Base-by-base conservation (phyloP, 2,113 vertebrate genomes). In the Barbus barbus region DNA sequence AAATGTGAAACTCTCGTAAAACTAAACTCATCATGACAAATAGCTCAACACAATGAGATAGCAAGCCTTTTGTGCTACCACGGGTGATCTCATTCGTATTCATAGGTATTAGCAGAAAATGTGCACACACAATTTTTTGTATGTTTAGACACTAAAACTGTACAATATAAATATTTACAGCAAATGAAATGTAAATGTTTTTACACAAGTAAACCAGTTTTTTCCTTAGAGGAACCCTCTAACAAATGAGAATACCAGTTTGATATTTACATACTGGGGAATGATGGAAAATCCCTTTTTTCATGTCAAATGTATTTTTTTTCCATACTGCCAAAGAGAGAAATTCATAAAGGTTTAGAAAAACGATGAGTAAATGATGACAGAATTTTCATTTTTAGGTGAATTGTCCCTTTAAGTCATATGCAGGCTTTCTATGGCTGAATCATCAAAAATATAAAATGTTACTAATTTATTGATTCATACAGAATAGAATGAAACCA, bases 11-110 rank as follows among this genome's bases (percentile, higher is more conserved):
- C 73, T 74, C 41, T 73, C 38, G 38, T 46, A 41, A 73, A 74
- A 75, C 72, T 75, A 31, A 75, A 75, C 73, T 75, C 73, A 28
- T 75, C 73, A 12, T 75, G 26, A 75, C 73, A 75, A 75, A 75
- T 75, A 31, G 73, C 73, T 51, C 73, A 75, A 75, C 73, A 75
- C 73, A 75, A 75, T 51, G 73, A 51, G 73, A 75, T 28, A 51
- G 46, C 73, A 51, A 75, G 26, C 46, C 73, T 75, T 75, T 75
- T 75, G 73, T 51, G 73, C 73, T 20, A 6, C 44, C 46, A 20
- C 1, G 41, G 73, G 24, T 28, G 46, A 75, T 75, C 46, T 11
- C 44, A 75, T 75, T 75, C 14, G 24, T 51, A 75, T 51, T 51
- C 73, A 75, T 51, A 51, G 73, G 73, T 51, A 75, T 51, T 46